These are phyloP conservation scores for Trissolcus basalis DNA, from an alignment of 1,140 invertebrate genomes.

Conservation along the genomic window DNA sequence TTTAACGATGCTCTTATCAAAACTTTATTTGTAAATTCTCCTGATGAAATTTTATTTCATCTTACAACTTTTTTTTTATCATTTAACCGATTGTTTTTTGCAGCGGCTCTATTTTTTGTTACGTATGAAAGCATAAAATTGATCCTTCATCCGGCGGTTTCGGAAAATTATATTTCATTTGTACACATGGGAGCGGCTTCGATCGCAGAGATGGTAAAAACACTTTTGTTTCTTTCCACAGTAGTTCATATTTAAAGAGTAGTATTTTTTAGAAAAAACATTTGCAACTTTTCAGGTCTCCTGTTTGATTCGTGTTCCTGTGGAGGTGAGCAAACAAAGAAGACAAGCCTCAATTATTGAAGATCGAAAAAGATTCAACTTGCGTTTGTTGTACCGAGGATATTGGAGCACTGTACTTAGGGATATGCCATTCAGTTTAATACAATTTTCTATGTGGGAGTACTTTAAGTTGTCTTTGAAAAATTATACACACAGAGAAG, in stretches of 20 bases:
- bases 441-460: constrained; percentile 98
- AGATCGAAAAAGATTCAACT: constrained; percentile 68
- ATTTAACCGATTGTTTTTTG: constrained; percentile 63
- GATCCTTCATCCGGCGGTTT: constrained; percentile 73
- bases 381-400: constrained; percentile 88
- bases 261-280: constrained; percentile 16
- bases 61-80: neutral
- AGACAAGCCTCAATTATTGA: constrained; percentile 83
- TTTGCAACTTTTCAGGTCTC: constrained; percentile 86
- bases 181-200: constrained; percentile 90
- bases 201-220: constrained; percentile 87
- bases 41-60: neutral
- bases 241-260: neutral
- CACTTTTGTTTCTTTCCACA: constrained; percentile 5
- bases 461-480: constrained; percentile 84
- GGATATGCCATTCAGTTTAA: constrained; percentile 96
- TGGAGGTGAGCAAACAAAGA: constrained; percentile 96
- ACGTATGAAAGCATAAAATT: constrained; percentile 92
- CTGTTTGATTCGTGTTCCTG: constrained; percentile 92
- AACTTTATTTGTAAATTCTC: neutral
- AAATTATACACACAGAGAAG: constrained; percentile 71
- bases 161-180: constrained; percentile 78
- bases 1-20: neutral
- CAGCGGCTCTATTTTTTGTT: constrained; percentile 94
- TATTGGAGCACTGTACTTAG: constrained; percentile 93